Base-by-base conservation (phyloP, 2,888 invertebrate genomes). In the Hypselothyrea guttata region DNA sequence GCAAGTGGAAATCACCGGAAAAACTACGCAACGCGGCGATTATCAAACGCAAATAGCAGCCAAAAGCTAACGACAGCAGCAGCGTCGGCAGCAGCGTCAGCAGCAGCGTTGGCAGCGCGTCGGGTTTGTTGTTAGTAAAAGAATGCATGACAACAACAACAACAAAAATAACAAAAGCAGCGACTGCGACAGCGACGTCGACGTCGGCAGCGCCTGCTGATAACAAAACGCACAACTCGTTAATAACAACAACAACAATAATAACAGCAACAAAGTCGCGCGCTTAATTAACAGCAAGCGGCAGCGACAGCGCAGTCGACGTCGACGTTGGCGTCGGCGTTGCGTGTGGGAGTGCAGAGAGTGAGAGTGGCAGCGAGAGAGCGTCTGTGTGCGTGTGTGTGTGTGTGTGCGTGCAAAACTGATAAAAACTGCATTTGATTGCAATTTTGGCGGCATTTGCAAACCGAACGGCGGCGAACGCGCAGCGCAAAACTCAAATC, bases 1-100 rank as follows among this genome's bases (percentile, higher is more conserved):
- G 76, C 65, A 81, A 86, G 86, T 78, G 87, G 78, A 79, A 84
- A 85, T 69, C 84, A 77, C 74, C 87, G 87, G 84, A 77, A 79
- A 85, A 86, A 87, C 87, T 86, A 85, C 84, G 64, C 46, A 73
- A 51, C 86, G 79, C 86, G 79, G 79, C 70, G 71, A 48, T 55
- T 71, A 58, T 28, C 48, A 57, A 57, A 60, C 22, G 45, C 63
- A 57, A 59, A 60, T 48, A 59, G 61, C 53, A 65, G 59, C 48
- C 48, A 62, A 71, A 48, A 47, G 64, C 65, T 54, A 57, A 59
- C 62, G 54, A 35, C 58, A 58, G 46, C 60, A 60, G 47, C 47
- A 49, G 42, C 63, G 54, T 40, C 28, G 35, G 12, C 38, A 42
- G 18, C 57, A 60, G 60, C 52, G 45, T 42, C 15, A 55, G 38